Conservation (phyloP, 1,140 invertebrate genomes). For the Cydia pomonella region DNA sequence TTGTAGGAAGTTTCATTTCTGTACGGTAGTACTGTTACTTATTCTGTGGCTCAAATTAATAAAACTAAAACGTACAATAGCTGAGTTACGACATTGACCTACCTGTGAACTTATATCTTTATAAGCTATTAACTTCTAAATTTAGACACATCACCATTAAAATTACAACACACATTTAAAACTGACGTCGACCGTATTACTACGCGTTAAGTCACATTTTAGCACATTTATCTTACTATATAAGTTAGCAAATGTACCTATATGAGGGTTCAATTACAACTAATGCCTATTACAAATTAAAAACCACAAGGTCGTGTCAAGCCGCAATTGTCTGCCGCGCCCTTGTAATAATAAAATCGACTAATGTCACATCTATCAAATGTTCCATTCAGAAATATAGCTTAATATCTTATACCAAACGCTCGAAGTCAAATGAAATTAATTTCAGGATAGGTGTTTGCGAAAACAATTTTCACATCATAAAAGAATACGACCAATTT, state of each 20-base stretch:
- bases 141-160: neutral
- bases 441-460: neutral
- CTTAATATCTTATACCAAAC: neutral
- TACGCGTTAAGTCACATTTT: neutral
- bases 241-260: neutral
- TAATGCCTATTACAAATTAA: conserved; percentile 28
- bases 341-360: neutral
- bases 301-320: conserved; percentile 28
- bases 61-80: neutral
- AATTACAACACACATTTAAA: neutral
- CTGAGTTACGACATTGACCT: neutral
- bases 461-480: neutral
- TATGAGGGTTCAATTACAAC: neutral
- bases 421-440: neutral
- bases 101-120: conserved; percentile 13
- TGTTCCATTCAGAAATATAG: neutral
- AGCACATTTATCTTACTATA: neutral
- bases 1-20: too few species aligned
- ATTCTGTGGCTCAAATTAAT: neutral
- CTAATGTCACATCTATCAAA: neutral
- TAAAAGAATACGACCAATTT: conserved; percentile 2
- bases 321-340: conserved; percentile 30
- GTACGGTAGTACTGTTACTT: too few species aligned
- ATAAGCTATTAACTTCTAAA: neutral
- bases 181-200: neutral